phyloP scores from a whole-genome alignment of 23 tunicate genomes.

The Halocynthia aurantium region DNA sequence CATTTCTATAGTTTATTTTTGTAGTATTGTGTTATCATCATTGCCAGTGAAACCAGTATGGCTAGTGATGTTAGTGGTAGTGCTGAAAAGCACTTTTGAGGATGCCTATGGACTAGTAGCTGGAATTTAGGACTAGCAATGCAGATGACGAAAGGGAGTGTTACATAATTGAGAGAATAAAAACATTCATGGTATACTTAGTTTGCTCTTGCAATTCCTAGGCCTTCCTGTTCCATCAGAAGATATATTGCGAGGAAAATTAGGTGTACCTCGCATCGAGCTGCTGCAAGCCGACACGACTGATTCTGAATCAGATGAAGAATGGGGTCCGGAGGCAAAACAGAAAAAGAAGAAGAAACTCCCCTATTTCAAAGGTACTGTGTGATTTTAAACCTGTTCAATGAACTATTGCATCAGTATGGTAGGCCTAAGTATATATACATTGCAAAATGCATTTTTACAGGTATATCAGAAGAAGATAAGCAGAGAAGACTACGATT shows the following conservation, averaged over 20 bases:
- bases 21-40: no score
- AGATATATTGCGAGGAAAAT: constrained; percentile 46
- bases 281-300: constrained; percentile 14
- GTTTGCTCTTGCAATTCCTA: not conserved
- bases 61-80: no score
- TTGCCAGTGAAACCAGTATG: no score
- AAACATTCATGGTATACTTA: no score
- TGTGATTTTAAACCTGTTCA: not conserved
- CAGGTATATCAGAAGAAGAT: constrained; percentile 4
- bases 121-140: no score
- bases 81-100: no score
- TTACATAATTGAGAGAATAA: no score
- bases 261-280: constrained; percentile 36
- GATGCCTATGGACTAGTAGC: no score
- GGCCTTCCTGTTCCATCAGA: constrained; percentile 73
- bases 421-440: not conserved
- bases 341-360: not conserved
- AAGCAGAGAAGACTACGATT: not conserved
- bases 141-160: no score
- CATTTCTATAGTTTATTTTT: no score
- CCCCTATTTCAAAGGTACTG: not conserved
- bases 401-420: not conserved
- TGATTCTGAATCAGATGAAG: constrained; percentile 28
- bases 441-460: not conserved
- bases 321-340: constrained; percentile 9